Base-by-base conservation (phyloP, 53 echinoderm and acorn worm species). In the Paelopatides confundens region DNA sequence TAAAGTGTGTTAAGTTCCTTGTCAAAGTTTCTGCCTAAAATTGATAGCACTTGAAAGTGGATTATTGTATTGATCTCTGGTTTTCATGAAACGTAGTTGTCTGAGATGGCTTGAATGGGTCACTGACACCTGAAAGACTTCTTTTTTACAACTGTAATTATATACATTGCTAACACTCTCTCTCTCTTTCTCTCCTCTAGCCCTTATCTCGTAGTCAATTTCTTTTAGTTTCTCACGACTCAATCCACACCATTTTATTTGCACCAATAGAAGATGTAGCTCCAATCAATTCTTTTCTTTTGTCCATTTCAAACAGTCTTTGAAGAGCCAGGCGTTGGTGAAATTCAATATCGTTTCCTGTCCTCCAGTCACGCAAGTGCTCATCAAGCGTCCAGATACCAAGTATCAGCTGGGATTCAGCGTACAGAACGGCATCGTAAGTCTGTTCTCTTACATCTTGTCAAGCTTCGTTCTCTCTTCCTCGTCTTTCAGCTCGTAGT, bases 261-360 rank as follows among this genome's bases (percentile, higher is more conserved):
- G 6, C 26, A 58, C 58, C 58, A 18, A 21, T 23, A 21, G 21
- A 58, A 58, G 5, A 58, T 21, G 24, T 23, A 58, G 58, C 21
- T 67, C 68, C 68, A 67, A 67, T 67, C 32, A 67, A 35, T 67
- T 67, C 48, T 14, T 52, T 37, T 65, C 24, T 68, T 85, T 85
- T 35, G 26, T 35, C 46, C 48, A 2, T 63, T 64, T 39, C 26
- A 54, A 36, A 31, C 88, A 98, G 98, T 92, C 95, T 8, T 86
- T 98, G 50, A 98, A 98, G 88, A 98, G 95, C 76, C 98, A 98
- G 86, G 92, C 94, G 51, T 86, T 99, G 71, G 94, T 92, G 43
- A 99, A 99, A 87, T 99, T 95, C 93, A 96, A 96, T 87, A 94
- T 99, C 33, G 99, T 99, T 63, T 99, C 99, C 31, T 99, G 99